Conservation (phyloP, 1,140 invertebrate species). For the Vanessa atalanta region DNA sequence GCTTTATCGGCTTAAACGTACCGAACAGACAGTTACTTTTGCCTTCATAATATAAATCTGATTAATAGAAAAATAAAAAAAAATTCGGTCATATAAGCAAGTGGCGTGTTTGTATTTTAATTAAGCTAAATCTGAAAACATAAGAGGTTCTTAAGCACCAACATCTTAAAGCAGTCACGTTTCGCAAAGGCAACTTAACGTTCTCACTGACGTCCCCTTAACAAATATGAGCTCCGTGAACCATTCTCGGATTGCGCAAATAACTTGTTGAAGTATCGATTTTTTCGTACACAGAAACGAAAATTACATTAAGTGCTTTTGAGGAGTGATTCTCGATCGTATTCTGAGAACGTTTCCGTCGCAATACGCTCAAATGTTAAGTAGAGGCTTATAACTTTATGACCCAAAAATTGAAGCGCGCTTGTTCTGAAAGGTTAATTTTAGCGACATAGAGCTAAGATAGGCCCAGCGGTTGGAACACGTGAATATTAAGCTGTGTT, state of each 20-base stretch:
- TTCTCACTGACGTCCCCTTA: constrained; percentile 10
- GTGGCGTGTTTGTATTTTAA: constrained; percentile 19
- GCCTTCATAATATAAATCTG: too few relatives aligned
- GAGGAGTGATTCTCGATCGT: not conserved
- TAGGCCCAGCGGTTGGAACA: too few relatives aligned
- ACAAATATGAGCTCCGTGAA: constrained; percentile 16
- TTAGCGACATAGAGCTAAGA: not conserved
- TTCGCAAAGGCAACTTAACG: constrained; percentile 8
- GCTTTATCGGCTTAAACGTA: too few relatives aligned
- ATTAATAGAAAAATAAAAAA: not conserved
- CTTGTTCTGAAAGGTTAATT: not conserved
- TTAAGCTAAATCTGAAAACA: constrained; percentile 19
- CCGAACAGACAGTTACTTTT: too few relatives aligned
- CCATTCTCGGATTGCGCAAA: constrained; percentile 23
- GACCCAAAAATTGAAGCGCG: not conserved
- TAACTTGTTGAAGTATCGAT: constrained; percentile 24
- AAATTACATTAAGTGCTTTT: constrained; percentile 10
- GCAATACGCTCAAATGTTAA: not conserved
- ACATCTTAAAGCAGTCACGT: constrained; percentile 25
- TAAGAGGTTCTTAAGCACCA: constrained; percentile 9
- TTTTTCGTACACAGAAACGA: constrained; percentile 5
- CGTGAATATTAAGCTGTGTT: too few relatives aligned
- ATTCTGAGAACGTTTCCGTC: constrained; percentile 2
- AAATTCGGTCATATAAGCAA: not conserved
- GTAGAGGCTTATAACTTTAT: not conserved